Base-by-base conservation (phyloP, 2,888 invertebrate species). In the Pediacus dermestoides region DNA sequence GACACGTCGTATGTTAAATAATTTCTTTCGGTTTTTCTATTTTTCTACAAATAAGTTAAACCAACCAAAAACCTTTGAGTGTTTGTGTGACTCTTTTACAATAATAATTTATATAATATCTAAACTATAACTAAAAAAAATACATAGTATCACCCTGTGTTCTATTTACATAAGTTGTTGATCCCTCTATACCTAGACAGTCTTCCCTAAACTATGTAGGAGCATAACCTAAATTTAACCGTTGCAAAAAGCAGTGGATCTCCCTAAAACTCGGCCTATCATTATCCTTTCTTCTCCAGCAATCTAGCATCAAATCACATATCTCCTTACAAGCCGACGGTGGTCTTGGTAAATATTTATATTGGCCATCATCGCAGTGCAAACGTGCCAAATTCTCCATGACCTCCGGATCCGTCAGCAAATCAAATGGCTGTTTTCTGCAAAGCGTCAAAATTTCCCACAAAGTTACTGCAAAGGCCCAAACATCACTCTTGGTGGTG, bases 401-500 rank as follows among this genome's bases (percentile, higher is more conserved):
- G 31, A 92, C 84, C 72, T 88, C 82, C 35, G 79, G 77, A 63
- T 92, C 88, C 9, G 77, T 77, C 48, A 88, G 66, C 42, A 81
- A 78, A 37, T 85, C 82, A 67, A 82, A 91, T 0, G 92, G 92
- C 42, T 81, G 78, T 34, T 84, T 78, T 30, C 86, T 74, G 51
- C 88, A 87, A 36, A 85, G 74, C 6, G 84, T 83, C 58, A 89
- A 75, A 40, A 93, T 81, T 70, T 93, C 92, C 82, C 90, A 88
- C 30, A 92, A 71, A 0, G 88, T 88, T 11, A 92, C 87, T 0
- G 84, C 92, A 67, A 89, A 92, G 8, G 90, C 81, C 91, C 92
- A 93, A 1, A 90, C 88, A 67, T 93, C 92, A 60, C 85, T 88
- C 68, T 88, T 88, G 41, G 88, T 88, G 35, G 91, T 88, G 68